phyloP scores from a whole-genome alignment of 2,888 invertebrate species.

The Chrysodeixis includens region DNA sequence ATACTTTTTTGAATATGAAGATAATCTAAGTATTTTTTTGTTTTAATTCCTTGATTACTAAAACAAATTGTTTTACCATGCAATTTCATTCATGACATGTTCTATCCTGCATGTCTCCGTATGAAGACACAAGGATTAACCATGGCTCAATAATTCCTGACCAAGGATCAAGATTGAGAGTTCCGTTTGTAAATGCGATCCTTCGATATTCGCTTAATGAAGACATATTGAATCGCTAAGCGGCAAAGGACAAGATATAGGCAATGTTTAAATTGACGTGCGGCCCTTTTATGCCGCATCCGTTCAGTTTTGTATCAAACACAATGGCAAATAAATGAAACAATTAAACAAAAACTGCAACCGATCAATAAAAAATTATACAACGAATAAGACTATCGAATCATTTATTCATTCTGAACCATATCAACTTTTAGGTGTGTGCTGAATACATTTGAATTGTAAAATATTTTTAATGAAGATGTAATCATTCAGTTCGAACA shows the following conservation, averaged over 20 bases:
- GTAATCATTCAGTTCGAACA: conserved; percentile 36
- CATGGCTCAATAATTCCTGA: conserved; percentile 77
- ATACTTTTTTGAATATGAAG: conserved; percentile 14
- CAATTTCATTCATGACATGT: conserved; percentile 7
- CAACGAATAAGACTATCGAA: conserved; percentile 24
- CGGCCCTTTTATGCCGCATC: conserved; percentile 80
- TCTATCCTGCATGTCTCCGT: conserved; percentile 29
- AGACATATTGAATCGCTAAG: conserved; percentile 89
- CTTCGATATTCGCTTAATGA: conserved; percentile 88
- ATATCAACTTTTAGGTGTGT: conserved; percentile 13
- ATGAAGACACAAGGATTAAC: conserved; percentile 70
- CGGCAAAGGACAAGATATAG: conserved; percentile 84
- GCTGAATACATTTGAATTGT: conserved; percentile 13
- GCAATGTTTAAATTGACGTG: conserved; percentile 87
- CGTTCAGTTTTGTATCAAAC: conserved; percentile 66
- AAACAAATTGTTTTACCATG: neutral
- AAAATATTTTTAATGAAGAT: conserved; percentile 40
- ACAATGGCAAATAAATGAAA: conserved; percentile 63
- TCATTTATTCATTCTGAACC: conserved; percentile 36
- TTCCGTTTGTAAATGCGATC: conserved; percentile 84
- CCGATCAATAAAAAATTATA: conserved; percentile 42
- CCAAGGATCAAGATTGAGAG: conserved; percentile 85
- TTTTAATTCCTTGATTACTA: neutral
- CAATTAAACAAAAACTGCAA: conserved; percentile 54
- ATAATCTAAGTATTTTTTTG: neutral